These are phyloP conservation scores for Agriopis marginaria DNA, from an alignment of 2,888 invertebrate genomes.

Conservation along the genomic window DNA sequence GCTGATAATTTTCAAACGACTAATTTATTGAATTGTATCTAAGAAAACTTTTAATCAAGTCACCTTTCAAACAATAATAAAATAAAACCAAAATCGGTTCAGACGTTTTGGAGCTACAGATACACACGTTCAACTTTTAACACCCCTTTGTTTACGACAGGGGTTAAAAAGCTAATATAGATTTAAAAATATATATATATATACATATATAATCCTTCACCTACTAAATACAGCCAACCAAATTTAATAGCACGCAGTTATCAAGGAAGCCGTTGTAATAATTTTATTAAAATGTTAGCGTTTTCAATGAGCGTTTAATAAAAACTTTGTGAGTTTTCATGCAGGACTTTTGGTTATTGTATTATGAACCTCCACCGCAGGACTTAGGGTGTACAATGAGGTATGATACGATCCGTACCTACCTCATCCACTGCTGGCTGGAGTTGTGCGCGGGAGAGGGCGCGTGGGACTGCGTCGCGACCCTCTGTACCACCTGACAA, in stretches of 20 bases:
- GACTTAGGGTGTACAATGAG: constrained; percentile 8
- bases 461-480: constrained; percentile 76
- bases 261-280: background rate
- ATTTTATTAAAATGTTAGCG: background rate
- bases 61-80: no score
- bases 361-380: constrained; percentile 4
- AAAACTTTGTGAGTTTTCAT: background rate
- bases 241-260: background rate
- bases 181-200: no score
- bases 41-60: no score
- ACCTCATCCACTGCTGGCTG: constrained; percentile 82
- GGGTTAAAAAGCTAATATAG: no score
- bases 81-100: no score
- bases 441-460: constrained; percentile 66
- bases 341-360: background rate
- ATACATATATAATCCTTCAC: no score
- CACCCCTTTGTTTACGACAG: no score
- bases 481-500: constrained; percentile 80
- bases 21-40: no score
- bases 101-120: no score
- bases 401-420: constrained; percentile 57
- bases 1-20: no score
- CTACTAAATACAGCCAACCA: no score
- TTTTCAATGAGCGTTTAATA: background rate
- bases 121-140: no score